phyloP scores from a whole-genome alignment of 1,140 invertebrate species.

The Apis dorsata region DNA sequence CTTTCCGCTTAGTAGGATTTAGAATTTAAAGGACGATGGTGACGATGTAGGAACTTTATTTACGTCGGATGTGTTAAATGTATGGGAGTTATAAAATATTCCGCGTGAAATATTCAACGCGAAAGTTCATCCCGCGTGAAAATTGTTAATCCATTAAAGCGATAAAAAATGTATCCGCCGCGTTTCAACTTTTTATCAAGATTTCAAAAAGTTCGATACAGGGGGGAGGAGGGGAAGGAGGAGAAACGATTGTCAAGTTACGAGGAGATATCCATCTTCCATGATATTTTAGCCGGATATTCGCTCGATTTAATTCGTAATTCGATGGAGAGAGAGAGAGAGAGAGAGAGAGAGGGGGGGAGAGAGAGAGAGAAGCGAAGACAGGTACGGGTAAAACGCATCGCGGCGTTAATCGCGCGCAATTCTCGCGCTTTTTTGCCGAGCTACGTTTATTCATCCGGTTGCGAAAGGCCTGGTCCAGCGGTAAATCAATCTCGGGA shows the following conservation, averaged over 20 bases:
- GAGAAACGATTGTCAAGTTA: not conserved
- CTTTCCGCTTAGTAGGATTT: not conserved
- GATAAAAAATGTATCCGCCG: not conserved
- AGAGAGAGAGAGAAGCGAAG: not conserved
- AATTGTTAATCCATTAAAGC: not conserved
- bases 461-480: conserved; percentile 30
- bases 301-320: not conserved
- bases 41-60: not conserved
- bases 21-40: not conserved
- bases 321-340: too few relatives aligned
- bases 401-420: conserved; percentile 45
- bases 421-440: conserved; percentile 40
- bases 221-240: too few relatives aligned
- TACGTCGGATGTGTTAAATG: too few relatives aligned
- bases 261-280: too few relatives aligned
- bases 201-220: not conserved
- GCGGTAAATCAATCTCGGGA: conserved; percentile 52
- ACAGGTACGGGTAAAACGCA: conserved; percentile 32
- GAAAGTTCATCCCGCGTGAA: not conserved
- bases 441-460: conserved; percentile 50
- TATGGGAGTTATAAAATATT: not conserved
- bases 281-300: not conserved
- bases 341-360: too few relatives aligned
- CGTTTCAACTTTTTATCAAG: not conserved
- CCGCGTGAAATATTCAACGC: too few relatives aligned